Conservation (phyloP, 2,888 invertebrate species). For the Calephelis perditalis region DNA sequence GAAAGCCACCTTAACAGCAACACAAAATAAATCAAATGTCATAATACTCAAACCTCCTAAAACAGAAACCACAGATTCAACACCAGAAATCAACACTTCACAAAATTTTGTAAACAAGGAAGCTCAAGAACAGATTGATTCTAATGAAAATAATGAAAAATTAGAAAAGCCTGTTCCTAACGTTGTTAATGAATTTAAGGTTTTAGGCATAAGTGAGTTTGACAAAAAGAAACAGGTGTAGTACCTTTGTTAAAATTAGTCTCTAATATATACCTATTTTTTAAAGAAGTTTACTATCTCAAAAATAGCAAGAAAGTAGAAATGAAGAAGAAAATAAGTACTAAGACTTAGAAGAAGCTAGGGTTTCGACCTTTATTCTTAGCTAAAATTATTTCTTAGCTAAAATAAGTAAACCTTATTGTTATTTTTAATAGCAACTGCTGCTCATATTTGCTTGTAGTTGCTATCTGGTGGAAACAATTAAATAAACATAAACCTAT, state of each 20-base stretch:
- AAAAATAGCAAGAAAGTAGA: no score
- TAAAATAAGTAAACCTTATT: no score
- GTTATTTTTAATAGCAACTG: no score
- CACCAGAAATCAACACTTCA: background rate
- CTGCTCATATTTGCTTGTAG: no score
- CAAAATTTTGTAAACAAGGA: conserved; percentile 9
- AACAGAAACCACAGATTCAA: conserved; percentile 1
- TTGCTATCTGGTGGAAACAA: no score
- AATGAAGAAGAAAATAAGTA: no score
- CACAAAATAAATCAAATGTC: conserved; percentile 22
- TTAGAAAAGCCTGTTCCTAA: conserved; percentile 20
- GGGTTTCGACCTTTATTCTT: no score
- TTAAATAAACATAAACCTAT: no score
- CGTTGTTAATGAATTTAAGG: conserved; percentile 73
- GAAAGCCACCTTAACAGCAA: conserved; percentile 37
- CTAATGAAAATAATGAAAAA: conserved; percentile 6
- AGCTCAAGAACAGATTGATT: conserved; percentile 8
- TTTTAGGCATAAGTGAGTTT: conserved; percentile 82
- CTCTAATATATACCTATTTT: no score
- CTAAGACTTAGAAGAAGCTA: no score
- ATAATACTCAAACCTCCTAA: conserved; percentile 24
- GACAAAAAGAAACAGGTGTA: conserved; percentile 73
- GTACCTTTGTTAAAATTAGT: background rate
- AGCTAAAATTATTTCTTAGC: no score
- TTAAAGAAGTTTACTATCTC: no score